phyloP scores from a whole-genome alignment of 2,113 vertebrate species.

The Oriolus oriolus region DNA sequence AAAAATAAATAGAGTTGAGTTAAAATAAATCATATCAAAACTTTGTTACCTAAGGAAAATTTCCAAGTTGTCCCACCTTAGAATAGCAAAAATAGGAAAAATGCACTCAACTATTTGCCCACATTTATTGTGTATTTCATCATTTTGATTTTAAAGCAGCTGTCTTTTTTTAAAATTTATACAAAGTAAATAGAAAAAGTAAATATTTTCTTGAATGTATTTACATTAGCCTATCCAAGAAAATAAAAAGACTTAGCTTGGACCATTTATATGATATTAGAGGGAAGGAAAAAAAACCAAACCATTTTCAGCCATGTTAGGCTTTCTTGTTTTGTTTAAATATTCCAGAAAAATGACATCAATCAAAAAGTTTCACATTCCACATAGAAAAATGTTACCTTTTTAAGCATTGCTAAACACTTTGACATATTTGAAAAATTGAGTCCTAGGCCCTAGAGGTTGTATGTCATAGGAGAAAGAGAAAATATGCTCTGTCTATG shows the following conservation, averaged over 20 bases:
- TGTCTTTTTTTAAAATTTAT: background rate
- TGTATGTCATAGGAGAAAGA: slow-evolving; percentile 22
- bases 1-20: background rate
- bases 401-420: slow-evolving; percentile 29
- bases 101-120: background rate
- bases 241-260: background rate
- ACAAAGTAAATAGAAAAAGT: background rate
- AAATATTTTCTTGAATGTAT: background rate
- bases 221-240: background rate
- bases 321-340: background rate
- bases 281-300: background rate
- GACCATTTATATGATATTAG: background rate
- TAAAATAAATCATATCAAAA: background rate
- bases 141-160: background rate
- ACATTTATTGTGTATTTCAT: background rate
- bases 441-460: slow-evolving; percentile 16
- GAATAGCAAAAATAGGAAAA: background rate
- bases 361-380: slow-evolving; percentile 11
- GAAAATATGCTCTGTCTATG: background rate
- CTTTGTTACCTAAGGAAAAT: background rate
- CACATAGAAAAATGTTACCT: background rate
- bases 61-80: background rate
- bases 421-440: slow-evolving; percentile 37
- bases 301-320: background rate
- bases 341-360: background rate